Conservation (phyloP, 2,797 vertebrate genomes). For the Paguma larvata region DNA sequence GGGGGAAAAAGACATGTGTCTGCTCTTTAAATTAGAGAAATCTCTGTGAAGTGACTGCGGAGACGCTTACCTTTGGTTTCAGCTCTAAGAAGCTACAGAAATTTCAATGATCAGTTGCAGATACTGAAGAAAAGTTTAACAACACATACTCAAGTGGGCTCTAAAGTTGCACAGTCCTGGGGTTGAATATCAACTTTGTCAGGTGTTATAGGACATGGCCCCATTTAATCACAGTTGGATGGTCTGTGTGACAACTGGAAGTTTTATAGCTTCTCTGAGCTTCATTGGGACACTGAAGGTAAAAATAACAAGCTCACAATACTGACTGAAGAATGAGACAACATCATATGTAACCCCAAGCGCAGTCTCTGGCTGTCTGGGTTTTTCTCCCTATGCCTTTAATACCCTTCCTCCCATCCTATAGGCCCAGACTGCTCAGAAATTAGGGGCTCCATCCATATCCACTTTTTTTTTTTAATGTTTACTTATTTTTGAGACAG, state of each 20-base stretch:
- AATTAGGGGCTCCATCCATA: background rate
- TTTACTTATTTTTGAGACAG: too few relatives aligned
- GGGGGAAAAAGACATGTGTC: background rate
- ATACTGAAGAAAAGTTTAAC: constrained; percentile 36
- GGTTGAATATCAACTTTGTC: background rate
- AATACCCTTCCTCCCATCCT: background rate
- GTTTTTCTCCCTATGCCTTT: background rate
- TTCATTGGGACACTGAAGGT: background rate
- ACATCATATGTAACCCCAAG: background rate
- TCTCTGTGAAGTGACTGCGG: background rate
- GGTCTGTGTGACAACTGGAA: background rate
- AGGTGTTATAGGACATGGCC: background rate
- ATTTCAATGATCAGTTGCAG: constrained; percentile 44
- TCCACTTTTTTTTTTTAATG: too few relatives aligned
- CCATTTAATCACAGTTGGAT: background rate
- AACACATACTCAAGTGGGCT: background rate
- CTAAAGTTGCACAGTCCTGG: background rate
- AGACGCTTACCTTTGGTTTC: constrained; percentile 57
- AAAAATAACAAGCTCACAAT: background rate
- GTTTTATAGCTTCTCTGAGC: constrained; percentile 8
- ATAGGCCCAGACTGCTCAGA: background rate
- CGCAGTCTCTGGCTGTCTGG: background rate
- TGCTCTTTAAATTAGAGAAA: constrained; percentile 20
- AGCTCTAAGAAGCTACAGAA: constrained; percentile 28
- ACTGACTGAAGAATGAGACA: background rate